Evolutionary conservation across 2,888 invertebrate genomes (phyloP).

Genomic region (Stictocephala bisonia): DNA sequence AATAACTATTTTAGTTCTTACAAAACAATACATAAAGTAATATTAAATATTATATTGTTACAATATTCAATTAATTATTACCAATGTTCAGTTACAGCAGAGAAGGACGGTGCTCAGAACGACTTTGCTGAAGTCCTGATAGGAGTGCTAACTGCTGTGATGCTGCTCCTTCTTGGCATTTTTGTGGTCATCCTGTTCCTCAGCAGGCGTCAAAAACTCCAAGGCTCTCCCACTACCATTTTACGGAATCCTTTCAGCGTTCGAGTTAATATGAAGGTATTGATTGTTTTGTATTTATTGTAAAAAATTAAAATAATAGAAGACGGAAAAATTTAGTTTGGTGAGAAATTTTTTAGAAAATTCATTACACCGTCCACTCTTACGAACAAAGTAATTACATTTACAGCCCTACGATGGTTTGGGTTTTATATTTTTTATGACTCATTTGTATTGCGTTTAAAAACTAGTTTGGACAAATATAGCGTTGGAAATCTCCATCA

Average conservation of each 20-base stretch:
- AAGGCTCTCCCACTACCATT: conserved; percentile 71
- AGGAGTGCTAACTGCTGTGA: conserved; percentile 74
- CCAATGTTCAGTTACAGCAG: conserved; percentile 67
- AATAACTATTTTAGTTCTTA: too few relatives aligned
- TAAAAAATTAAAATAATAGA: too few relatives aligned
- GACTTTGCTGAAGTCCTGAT: conserved; percentile 72
- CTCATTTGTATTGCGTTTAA: too few relatives aligned
- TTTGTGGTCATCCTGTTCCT: conserved; percentile 73
- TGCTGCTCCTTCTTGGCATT: conserved; percentile 72
- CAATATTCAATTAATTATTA: not conserved
- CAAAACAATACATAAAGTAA: not conserved
- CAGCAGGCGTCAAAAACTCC: conserved; percentile 71
- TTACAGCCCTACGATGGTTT: too few relatives aligned
- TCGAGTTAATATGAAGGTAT: conserved; percentile 76
- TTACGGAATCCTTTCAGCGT: conserved; percentile 73
- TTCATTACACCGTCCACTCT: too few relatives aligned
- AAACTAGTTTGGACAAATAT: too few relatives aligned
- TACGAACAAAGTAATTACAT: too few relatives aligned
- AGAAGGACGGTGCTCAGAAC: conserved; percentile 67
- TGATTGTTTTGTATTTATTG: conserved; percentile 44
- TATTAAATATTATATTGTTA: not conserved
- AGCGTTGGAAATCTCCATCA: too few relatives aligned
- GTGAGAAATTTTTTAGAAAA: too few relatives aligned
- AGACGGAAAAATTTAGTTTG: too few relatives aligned
- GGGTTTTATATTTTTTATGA: too few relatives aligned